Percentiles rank a stretch among this genome's conserved stretches.
These are phyloP conservation scores for Trichomalopsis sarcophagae DNA, from an alignment of 1,140 invertebrate genomes.

Conservation along the genomic window DNA sequence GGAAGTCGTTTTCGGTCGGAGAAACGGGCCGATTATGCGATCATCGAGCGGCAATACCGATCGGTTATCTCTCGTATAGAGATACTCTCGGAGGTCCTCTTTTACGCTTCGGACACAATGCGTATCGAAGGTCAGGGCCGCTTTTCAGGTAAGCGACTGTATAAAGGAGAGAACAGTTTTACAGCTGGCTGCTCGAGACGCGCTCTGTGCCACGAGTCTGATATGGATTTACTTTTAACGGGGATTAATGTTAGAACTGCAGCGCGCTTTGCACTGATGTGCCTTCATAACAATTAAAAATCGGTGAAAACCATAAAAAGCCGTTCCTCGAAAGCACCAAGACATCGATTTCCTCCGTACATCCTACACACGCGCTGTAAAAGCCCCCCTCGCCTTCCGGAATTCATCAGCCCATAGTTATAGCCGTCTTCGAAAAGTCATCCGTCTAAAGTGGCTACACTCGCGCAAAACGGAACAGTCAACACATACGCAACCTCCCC, in stretches of 20 bases:
- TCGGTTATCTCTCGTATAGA: constrained; percentile 22
- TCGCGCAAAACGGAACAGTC: not conserved
- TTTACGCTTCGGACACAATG: not conserved
- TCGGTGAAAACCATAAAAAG: no score
- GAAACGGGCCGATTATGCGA: constrained; percentile 20
- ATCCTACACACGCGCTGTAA: no score
- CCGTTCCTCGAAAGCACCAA: no score
- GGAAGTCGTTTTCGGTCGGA: constrained; percentile 21
- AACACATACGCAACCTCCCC: not conserved
- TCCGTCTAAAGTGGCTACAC: constrained; percentile 13
- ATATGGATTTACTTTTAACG: no score
- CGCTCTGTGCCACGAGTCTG: no score
- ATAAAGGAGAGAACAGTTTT: not conserved
- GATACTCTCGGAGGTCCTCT: constrained; percentile 11
- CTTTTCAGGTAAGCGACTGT: not conserved
- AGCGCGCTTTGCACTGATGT: no score
- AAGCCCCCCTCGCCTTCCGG: not conserved
- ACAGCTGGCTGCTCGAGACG: no score
- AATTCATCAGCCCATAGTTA: not conserved
- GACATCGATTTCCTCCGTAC: no score
- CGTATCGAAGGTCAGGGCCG: not conserved
- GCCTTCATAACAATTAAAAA: no score
- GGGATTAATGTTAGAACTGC: no score
- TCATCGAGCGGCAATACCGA: not conserved
- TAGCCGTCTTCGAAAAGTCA: not conserved